Conservation (phyloP, 2,797 vertebrate genomes). For the Artibeus lituratus region DNA sequence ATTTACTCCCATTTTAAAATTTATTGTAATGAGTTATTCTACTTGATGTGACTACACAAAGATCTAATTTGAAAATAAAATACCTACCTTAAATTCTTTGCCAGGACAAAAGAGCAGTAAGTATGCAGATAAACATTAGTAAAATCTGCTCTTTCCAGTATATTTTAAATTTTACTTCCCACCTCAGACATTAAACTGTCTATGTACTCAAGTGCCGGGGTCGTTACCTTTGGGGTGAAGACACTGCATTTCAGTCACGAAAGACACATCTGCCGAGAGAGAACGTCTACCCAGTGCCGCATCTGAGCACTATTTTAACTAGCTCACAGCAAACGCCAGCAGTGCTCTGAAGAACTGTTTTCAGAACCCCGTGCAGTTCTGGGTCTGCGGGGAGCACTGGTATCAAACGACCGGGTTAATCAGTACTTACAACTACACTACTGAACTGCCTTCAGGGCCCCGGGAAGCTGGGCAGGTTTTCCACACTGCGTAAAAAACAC, state of each 20-base stretch:
- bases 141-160: background rate
- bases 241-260: background rate
- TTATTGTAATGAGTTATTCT: background rate
- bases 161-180: conserved; percentile 11
- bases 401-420: background rate
- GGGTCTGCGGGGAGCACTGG: background rate
- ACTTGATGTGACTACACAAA: background rate
- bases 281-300: background rate
- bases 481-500: background rate
- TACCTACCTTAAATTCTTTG: background rate
- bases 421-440: background rate
- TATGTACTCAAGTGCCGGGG: background rate
- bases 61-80: background rate
- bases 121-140: background rate
- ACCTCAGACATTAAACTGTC: background rate
- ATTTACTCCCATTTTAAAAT: background rate
- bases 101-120: background rate
- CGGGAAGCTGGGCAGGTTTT: no score
- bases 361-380: background rate
- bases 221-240: background rate
- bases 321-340: background rate
- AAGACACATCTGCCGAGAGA: background rate
- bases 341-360: background rate
- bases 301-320: background rate
- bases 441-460: background rate